Conservation (phyloP, 2,113 vertebrate genomes). For the Datnioides undecimradiatus region DNA sequence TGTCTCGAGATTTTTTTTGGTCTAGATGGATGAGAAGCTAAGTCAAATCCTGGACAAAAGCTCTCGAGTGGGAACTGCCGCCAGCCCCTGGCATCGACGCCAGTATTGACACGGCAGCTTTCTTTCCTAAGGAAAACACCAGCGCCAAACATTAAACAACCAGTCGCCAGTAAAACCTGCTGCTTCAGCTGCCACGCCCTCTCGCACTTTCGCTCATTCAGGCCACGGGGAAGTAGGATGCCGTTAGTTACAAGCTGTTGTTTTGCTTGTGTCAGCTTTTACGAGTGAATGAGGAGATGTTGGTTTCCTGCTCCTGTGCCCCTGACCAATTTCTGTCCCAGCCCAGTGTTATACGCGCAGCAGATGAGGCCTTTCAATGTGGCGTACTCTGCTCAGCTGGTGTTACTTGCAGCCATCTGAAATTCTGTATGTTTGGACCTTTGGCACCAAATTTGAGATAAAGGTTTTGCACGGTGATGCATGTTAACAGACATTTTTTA, state of each 20-base stretch:
- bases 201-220: slow-evolving; percentile 65
- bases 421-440: no score
- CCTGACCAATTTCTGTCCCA: no score
- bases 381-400: no score
- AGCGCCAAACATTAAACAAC: slow-evolving; percentile 67
- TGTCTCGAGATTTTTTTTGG: neutral
- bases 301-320: slow-evolving; percentile 61
- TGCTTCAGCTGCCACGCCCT: slow-evolving; percentile 33
- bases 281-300: slow-evolving; percentile 54
- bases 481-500: no score
- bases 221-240: slow-evolving; percentile 66
- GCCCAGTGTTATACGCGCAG: no score
- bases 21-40: slow-evolving; percentile 60
- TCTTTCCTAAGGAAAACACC: slow-evolving; percentile 74
- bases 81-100: neutral
- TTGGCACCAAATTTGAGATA: no score
- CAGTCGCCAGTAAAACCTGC: slow-evolving; percentile 25
- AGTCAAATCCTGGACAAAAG: slow-evolving; percentile 66
- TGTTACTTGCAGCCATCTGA: no score
- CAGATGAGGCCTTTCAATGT: neutral
- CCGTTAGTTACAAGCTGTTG: slow-evolving; percentile 56
- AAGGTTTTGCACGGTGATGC: no score
- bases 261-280: slow-evolving; percentile 68
- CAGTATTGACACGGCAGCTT: slow-evolving; percentile 47
- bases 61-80: slow-evolving; percentile 33